These are phyloP conservation scores for Micrastur ruficollis DNA, from an alignment of 2,797 vertebrate species.

Conservation along the genomic window DNA sequence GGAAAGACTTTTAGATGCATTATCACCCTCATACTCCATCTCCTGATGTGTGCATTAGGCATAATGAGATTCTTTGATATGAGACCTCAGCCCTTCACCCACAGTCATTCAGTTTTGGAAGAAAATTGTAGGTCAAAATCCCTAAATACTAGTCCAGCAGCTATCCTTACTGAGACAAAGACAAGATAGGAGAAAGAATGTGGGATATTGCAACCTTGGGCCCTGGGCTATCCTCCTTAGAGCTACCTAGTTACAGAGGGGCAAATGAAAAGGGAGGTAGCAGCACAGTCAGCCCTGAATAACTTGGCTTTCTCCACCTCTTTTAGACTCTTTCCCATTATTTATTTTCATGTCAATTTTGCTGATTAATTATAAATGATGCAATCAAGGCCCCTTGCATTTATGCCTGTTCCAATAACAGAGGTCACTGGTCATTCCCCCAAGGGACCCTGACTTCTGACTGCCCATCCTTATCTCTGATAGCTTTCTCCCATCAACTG, in stretches of 20 bases:
- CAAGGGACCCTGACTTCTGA: neutral
- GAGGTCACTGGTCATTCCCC: neutral
- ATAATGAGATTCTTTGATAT: neutral
- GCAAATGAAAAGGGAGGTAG: neutral
- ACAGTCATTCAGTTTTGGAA: neutral
- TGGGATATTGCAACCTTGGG: neutral
- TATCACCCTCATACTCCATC: neutral
- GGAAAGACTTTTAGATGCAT: neutral
- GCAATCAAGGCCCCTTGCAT: neutral
- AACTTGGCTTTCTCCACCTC: neutral
- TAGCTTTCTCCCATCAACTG: neutral
- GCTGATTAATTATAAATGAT: constrained; percentile 27
- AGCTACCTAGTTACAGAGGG: neutral
- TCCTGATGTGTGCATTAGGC: neutral
- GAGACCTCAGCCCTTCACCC: neutral
- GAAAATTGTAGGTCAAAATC: neutral
- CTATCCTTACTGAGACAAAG: neutral
- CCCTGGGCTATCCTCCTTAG: neutral
- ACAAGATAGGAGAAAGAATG: neutral
- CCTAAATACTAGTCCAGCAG: neutral
- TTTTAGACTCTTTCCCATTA: neutral
- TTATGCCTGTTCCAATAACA: neutral
- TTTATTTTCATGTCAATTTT: constrained; percentile 28
- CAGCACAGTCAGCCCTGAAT: neutral
- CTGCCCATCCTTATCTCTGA: neutral